Conservation (phyloP, 2,113 vertebrate species). For the Rhineura floridana region DNA sequence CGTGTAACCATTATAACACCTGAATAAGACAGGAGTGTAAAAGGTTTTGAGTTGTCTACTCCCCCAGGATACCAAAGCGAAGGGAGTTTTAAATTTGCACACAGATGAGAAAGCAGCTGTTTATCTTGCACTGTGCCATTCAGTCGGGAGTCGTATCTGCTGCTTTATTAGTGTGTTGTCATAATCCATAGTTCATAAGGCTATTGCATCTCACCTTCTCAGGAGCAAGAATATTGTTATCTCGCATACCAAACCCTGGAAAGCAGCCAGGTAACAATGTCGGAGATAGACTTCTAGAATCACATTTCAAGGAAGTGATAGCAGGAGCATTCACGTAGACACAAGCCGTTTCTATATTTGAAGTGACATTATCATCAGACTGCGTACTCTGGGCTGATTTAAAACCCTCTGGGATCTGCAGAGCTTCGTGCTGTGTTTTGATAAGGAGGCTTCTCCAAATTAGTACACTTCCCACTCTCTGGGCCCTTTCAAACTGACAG, state of each 20-base stretch:
- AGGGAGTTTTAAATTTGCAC: neutral
- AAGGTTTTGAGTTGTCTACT: neutral
- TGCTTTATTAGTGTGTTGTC: neutral
- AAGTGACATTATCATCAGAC: neutral
- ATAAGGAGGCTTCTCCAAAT: neutral
- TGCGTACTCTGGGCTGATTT: neutral
- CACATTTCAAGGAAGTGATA: slow-evolving; percentile 5
- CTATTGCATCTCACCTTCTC: slow-evolving; percentile 11
- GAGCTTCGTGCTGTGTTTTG: neutral
- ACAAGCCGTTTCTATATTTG: neutral
- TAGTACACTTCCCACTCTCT: neutral
- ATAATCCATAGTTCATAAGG: neutral
- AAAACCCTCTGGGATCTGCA: neutral
- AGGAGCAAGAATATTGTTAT: slow-evolving; percentile 15
- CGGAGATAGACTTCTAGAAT: neutral
- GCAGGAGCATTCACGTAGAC: neutral
- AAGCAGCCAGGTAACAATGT: slow-evolving; percentile 7
- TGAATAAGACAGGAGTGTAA: too few relatives aligned
- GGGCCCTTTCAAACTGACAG: neutral
- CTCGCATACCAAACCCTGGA: neutral
- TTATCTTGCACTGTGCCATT: slow-evolving; percentile 2
- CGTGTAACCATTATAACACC: too few relatives aligned
- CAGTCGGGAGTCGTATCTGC: neutral
- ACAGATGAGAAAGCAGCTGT: slow-evolving; percentile 1
- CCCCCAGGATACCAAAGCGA: neutral